A percentile compares a stretch with the other conserved stretches of the same genome.
Conservation (phyloP, 2,888 invertebrate species). For the Sphinx pinastri region DNA sequence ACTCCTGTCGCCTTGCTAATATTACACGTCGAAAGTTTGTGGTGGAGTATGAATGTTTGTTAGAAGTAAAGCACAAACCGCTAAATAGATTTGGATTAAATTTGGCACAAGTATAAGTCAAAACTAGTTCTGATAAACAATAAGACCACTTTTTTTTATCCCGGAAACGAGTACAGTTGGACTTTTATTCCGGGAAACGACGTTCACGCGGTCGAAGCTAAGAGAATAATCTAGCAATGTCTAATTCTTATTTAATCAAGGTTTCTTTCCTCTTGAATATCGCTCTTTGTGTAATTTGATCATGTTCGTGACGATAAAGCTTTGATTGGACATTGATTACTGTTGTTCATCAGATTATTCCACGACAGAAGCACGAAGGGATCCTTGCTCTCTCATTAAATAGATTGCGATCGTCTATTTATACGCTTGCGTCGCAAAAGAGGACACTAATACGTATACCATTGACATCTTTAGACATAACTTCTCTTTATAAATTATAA, state of each 20-base stretch:
- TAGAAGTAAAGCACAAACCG: too few species aligned
- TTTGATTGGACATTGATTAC: slow-evolving; percentile 53
- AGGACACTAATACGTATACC: background rate
- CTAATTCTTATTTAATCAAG: slow-evolving; percentile 34
- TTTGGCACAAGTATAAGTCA: too few species aligned
- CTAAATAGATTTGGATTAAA: too few species aligned
- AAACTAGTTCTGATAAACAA: too few species aligned
- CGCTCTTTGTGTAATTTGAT: slow-evolving; percentile 48
- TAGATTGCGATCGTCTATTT: slow-evolving; percentile 29
- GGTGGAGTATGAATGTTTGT: too few species aligned
- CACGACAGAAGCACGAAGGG: slow-evolving; percentile 45
- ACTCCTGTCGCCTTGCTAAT: too few species aligned
- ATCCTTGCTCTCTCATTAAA: slow-evolving; percentile 50
- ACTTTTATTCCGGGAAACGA: too few species aligned
- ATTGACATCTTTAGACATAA: slow-evolving; percentile 4
- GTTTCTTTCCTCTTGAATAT: slow-evolving; percentile 36
- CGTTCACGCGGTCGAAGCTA: too few species aligned
- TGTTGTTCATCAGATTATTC: slow-evolving; percentile 52
- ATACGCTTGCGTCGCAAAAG: background rate
- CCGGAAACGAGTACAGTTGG: too few species aligned
- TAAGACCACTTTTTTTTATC: too few species aligned
- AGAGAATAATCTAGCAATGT: background rate
- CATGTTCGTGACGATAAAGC: slow-evolving; percentile 59
- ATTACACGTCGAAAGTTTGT: too few species aligned
- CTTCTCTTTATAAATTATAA: slow-evolving; percentile 8